A percentile compares a stretch with the other conserved stretches of the same genome.
These are phyloP conservation scores for Helarctos malayanus DNA, from an alignment of 2,797 vertebrate species.

Conservation along the genomic window DNA sequence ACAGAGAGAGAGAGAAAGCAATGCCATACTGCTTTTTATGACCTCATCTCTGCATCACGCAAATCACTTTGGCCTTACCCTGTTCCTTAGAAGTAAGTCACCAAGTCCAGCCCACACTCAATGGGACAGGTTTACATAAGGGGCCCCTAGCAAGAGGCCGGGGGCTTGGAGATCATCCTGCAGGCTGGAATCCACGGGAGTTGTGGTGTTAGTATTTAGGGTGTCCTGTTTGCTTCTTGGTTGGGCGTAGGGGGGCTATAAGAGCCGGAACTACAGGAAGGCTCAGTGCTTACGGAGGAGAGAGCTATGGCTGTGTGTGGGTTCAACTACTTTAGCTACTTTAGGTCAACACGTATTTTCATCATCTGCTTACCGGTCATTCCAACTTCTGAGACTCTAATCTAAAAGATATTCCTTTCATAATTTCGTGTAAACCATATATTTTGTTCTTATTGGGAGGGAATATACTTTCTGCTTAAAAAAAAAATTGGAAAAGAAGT, in stretches of 20 bases:
- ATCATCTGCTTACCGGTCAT: neutral
- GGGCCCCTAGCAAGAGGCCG: too few relatives aligned
- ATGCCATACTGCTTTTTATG: neutral
- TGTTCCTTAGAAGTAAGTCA: neutral
- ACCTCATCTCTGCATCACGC: neutral
- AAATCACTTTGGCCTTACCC: neutral
- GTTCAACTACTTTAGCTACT: neutral
- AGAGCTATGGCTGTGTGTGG: neutral
- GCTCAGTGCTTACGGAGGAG: neutral
- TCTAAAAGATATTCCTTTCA: neutral
- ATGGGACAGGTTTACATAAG: neutral
- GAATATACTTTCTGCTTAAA: neutral
- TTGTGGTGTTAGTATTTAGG: neutral
- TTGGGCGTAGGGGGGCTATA: rapidly evolving
- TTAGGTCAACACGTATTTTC: neutral
- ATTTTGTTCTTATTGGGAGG: neutral
- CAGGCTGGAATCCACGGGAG: neutral
- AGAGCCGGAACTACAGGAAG: neutral
- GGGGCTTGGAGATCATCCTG: rapidly evolving
- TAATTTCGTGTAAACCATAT: neutral
- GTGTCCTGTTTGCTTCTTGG: neutral
- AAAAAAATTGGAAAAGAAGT: neutral
- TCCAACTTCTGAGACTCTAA: neutral
- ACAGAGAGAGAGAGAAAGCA: too few relatives aligned
- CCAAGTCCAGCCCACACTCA: neutral